Conservation (phyloP, 2,888 invertebrate species). For the Calameuta filiformis region DNA sequence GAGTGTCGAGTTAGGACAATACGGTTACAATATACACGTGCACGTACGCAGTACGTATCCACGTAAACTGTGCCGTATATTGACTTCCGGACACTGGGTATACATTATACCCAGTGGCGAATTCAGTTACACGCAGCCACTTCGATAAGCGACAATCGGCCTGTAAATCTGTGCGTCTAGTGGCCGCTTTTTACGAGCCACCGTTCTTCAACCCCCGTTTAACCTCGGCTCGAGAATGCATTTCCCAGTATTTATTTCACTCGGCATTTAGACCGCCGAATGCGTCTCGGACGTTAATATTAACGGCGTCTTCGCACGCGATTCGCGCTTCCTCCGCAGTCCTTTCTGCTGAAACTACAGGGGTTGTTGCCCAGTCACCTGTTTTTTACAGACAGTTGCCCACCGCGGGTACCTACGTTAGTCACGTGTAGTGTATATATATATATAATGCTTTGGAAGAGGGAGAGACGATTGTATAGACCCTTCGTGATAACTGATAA, state of each 20-base stretch:
- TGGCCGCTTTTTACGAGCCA: neutral
- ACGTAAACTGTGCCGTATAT: neutral
- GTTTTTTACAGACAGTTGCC: neutral
- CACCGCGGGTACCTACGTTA: neutral
- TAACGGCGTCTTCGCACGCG: constrained; percentile 12
- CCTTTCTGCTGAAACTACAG: neutral
- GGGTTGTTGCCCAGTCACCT: neutral
- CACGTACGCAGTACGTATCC: neutral
- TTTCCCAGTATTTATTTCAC: neutral
- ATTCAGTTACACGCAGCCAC: neutral
- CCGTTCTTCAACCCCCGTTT: neutral
- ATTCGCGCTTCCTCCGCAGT: neutral
- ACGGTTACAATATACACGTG: no score
- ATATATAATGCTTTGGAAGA: neutral
- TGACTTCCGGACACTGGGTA: neutral
- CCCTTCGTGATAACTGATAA: neutral
- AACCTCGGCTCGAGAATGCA: neutral
- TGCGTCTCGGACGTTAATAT: constrained; percentile 2
- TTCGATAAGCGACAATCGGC: neutral
- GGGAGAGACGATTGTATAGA: neutral
- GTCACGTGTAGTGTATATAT: neutral
- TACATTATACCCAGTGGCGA: neutral
- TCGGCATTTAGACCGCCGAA: constrained; percentile 1
- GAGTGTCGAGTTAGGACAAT: no score
- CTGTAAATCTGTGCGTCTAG: neutral